Conservation (phyloP, 1,140 invertebrate species). For the Drosophila nigrodunni region DNA sequence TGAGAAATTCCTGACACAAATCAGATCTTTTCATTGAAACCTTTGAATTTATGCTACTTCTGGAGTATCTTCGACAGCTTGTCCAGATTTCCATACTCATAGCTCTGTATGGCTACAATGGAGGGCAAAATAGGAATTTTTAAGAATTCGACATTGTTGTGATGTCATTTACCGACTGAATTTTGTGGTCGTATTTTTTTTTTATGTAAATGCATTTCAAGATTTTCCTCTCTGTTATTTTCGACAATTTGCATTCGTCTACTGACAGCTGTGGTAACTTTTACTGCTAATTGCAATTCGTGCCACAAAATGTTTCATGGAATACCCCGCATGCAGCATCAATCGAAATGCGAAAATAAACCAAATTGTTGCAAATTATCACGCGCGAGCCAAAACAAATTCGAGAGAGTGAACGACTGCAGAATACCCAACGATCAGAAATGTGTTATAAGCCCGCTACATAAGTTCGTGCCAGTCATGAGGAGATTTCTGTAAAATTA, state of each 20-base stretch:
- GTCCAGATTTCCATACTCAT: not conserved
- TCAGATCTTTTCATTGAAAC: too few relatives aligned
- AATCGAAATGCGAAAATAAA: slow-evolving; percentile 25
- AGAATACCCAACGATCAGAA: not conserved
- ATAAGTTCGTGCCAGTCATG: too few relatives aligned
- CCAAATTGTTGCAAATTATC: slow-evolving; percentile 34
- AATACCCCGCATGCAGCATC: slow-evolving; percentile 10
- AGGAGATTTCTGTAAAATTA: too few relatives aligned
- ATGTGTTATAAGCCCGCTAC: too few relatives aligned
- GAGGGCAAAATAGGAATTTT: not conserved
- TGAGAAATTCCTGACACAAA: too few relatives aligned
- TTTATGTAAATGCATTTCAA: slow-evolving; percentile 37
- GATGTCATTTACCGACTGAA: not conserved
- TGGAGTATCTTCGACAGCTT: not conserved
- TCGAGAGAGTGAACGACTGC: not conserved
- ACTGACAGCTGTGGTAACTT: slow-evolving; percentile 25
- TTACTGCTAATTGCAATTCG: slow-evolving; percentile 35
- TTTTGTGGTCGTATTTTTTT: slow-evolving; percentile 30
- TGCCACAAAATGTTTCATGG: slow-evolving; percentile 33
- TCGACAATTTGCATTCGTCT: slow-evolving; percentile 29
- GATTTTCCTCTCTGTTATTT: slow-evolving; percentile 33
- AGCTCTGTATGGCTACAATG: not conserved
- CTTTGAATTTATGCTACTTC: not conserved
- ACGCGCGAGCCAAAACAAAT: not conserved
- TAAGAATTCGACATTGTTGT: not conserved